phyloP scores from a whole-genome alignment of 2,888 invertebrate genomes.

The Netelia virgata region DNA sequence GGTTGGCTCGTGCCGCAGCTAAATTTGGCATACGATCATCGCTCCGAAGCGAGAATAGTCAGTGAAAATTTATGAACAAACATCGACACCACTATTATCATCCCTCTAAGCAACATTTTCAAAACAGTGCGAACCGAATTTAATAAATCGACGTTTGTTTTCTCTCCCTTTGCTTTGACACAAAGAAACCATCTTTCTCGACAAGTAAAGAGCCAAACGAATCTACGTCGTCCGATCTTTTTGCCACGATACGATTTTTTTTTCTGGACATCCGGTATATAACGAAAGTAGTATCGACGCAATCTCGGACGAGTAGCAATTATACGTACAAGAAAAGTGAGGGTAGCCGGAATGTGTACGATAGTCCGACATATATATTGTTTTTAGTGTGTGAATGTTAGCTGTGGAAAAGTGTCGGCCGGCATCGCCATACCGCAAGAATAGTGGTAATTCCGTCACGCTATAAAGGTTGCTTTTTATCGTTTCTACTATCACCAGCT shows the following conservation, averaged over 20 bases:
- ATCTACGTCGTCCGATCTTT: slow-evolving; percentile 21
- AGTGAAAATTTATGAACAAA: slow-evolving; percentile 44
- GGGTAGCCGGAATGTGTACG: slow-evolving; percentile 51
- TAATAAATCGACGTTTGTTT: slow-evolving; percentile 41
- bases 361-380: slow-evolving; percentile 31
- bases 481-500: slow-evolving; percentile 73
- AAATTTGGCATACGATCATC: slow-evolving; percentile 52
- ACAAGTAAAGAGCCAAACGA: background rate
- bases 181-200: slow-evolving; percentile 1
- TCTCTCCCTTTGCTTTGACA: slow-evolving; percentile 22
- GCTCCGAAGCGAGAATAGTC: slow-evolving; percentile 4
- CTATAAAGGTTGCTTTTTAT: slow-evolving; percentile 83
- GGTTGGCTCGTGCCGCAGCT: slow-evolving; percentile 53
- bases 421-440: slow-evolving; percentile 66
- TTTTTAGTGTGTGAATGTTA: slow-evolving; percentile 59
- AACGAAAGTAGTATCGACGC: slow-evolving; percentile 72
- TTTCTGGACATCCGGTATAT: slow-evolving; percentile 26
- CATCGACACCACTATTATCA: slow-evolving; percentile 17
- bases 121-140: slow-evolving; percentile 23
- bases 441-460: slow-evolving; percentile 81
- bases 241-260: slow-evolving; percentile 37
- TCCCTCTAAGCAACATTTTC: slow-evolving; percentile 31
- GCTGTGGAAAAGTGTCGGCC: slow-evolving; percentile 59
- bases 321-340: slow-evolving; percentile 76
- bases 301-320: slow-evolving; percentile 76